phyloP scores from a whole-genome alignment of 1,140 invertebrate species.

The Teleopsis dalmanni region DNA sequence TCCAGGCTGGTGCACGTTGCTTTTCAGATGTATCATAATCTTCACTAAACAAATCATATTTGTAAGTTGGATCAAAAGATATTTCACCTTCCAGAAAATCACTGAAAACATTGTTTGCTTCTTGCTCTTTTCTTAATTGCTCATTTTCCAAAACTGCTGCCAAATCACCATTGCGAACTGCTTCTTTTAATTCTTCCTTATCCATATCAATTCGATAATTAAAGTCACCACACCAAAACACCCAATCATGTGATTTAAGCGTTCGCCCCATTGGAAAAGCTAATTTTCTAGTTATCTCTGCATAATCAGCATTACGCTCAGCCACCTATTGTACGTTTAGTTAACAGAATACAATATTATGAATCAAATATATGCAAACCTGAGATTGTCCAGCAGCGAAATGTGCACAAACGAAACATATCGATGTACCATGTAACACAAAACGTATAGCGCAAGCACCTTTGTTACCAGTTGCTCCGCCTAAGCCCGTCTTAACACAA shows the following conservation, averaged over 20 bases:
- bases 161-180: constrained; percentile 72
- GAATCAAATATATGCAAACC: constrained; percentile 45
- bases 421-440: constrained; percentile 82
- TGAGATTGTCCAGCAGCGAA: constrained; percentile 98
- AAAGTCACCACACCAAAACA: constrained; percentile 99
- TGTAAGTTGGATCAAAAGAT: constrained; percentile 94
- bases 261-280: constrained; percentile 89
- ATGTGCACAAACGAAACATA: constrained; percentile 98
- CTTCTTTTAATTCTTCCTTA: constrained; percentile 87
- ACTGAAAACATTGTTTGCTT: constrained; percentile 82
- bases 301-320: constrained; percentile 93
- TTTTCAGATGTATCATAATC: constrained; percentile 99
- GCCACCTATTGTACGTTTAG: constrained; percentile 32
- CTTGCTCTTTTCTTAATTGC: constrained; percentile 78
- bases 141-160: constrained; percentile 74
- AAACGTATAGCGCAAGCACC: constrained; percentile 93
- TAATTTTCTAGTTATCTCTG: constrained; percentile 89
- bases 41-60: constrained; percentile 97
- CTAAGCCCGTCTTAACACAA: constrained; percentile 95
- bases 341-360: neutral
- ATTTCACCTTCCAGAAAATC: constrained; percentile 90
- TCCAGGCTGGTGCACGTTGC: constrained; percentile 93
- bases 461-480: constrained; percentile 93
- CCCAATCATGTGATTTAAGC: constrained; percentile 91
- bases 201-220: constrained; percentile 97